Base-by-base conservation (phyloP, 92 coral and sea anemone species). In the Zoanthus solanderi region DNA sequence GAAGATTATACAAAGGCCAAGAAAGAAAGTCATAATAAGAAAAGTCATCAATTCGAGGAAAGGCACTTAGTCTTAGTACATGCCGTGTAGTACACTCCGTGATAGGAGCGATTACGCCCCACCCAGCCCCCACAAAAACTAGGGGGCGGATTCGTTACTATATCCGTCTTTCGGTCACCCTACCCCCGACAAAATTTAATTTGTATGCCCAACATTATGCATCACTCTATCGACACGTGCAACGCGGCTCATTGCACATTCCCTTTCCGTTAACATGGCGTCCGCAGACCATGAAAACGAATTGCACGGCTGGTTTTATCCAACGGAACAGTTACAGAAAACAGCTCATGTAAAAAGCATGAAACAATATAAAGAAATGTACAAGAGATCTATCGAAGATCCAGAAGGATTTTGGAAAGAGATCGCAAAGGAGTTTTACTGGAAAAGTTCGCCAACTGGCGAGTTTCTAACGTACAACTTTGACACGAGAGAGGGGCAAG, bases 331-430 rank as follows among this genome's bases (percentile, higher is more conserved):
- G 30, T 79, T 93, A 79, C 79, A 93, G 83, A 87, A 94, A 11
- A 93, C 88, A 78, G 99, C 98, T 10, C 90, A 97, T 73, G 95
- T 97, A n/a, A 75, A 92, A 34, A 90, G 91, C 84, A 95, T 97
- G 92, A 96, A 95, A 72, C 90, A 76, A 72, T 97, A 97, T 80
- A 87, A 90, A n/a, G 91, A 93, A 78, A 84, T 92, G 96, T 93
- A 97, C 84, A 87, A 94, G 31, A 91, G 88, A 78, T 95, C 98
- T 48, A 78, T 97, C 46, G 94, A 95, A 48, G 90, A 97, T 72
- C 99, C 99, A n/a, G 99, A 91, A 17, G 96, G 84, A 60, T 97
- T 97, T 76, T 97, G 99, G 99, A 90, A 93, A 54, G 97, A 97
- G 23, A 86, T 93, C 42, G 98, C 99, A 4, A 88, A 84, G 47